Conservation (phyloP, 1,140 invertebrate species). For the Cotesia typhae region DNA sequence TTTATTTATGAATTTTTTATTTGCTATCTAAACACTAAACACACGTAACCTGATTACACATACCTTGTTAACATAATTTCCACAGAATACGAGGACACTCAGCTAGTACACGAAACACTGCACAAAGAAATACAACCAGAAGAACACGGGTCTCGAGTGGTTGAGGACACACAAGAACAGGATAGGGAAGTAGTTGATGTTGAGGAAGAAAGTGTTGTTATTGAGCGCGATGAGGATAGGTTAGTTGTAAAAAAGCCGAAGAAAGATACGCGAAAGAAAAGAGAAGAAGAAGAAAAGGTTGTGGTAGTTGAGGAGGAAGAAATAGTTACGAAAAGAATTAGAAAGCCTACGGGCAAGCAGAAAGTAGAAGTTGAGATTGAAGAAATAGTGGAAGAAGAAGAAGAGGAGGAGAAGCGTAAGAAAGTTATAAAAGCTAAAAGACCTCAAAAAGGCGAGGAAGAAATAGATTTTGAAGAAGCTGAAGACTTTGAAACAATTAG, state of each 20-base stretch:
- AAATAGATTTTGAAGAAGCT: conserved; percentile 58
- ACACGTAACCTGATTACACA: conserved; percentile 52
- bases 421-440: conserved; percentile 47
- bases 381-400: conserved; percentile 43
- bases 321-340: conserved; percentile 43
- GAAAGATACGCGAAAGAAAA: conserved; percentile 24
- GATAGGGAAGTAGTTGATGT: conserved; percentile 50
- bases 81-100: conserved; percentile 68
- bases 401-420: conserved; percentile 31
- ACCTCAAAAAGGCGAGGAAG: conserved; percentile 49
- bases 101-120: conserved; percentile 63
- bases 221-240: conserved; percentile 55
- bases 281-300: conserved; percentile 27
- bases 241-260: conserved; percentile 51
- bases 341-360: conserved; percentile 51
- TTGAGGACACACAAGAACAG: conserved; percentile 56
- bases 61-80: conserved; percentile 64
- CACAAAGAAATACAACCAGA: conserved; percentile 58
- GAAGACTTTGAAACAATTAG: conserved; percentile 58
- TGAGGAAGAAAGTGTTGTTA: conserved; percentile 58
- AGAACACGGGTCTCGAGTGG: conserved; percentile 52
- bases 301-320: conserved; percentile 40
- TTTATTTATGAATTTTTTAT: conserved; percentile 1
- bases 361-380: conserved; percentile 38
- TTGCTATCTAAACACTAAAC: background rate